Evolutionary conservation across 2,113 vertebrate species (phyloP), one percentile per base, ranked within the genome.

Genomic region (Grammomys surdaster): DNA sequence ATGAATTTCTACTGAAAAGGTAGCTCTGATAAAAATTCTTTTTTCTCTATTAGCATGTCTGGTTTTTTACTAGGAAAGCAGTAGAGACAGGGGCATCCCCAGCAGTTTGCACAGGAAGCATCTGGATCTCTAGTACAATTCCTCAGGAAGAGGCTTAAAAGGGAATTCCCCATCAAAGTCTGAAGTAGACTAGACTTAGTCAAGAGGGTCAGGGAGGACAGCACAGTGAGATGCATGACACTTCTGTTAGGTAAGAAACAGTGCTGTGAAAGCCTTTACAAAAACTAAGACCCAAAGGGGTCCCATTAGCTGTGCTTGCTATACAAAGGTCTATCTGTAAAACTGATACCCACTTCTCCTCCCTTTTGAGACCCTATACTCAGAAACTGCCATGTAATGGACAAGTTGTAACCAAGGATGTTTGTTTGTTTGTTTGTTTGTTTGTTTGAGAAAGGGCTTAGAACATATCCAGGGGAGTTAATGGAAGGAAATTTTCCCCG

Each of bases 161-260:
- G 93, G 86, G 94, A 96, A 89, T 89, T 97, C 96, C 97, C 98
- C 91, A 60, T 0, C 65, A 58, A 87, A 91, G 82, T 67, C 54
- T 48, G 46, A 72, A 56, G n/a, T 16, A 87, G 70, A 60, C 7
- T 31, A 11, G 58, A 48, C 63, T 92, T 22, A 80, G 86, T 56
- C 88, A 92, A 95, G 60, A 58, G 51, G 65, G 31, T 20, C 73
- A 43, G 46, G 76, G 86, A 91, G 89, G 81, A 84, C 36, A 86
- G 24, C 58, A 63, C 48, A 88, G 51, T 92, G 69, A 95, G 60
- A 63, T 43, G 40, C 46, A 72, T 7, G 19, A 11, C 36, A 76
- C 28, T 89, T 89, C 51, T 24, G 10, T 73, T 82, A 1, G 7
- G 67, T n/a, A 51, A 65, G 85, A 96, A 96, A 92, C 73, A 93